Evolutionary conservation across 2,113 vertebrate species (phyloP).

Genomic region (Barbus barbus): DNA sequence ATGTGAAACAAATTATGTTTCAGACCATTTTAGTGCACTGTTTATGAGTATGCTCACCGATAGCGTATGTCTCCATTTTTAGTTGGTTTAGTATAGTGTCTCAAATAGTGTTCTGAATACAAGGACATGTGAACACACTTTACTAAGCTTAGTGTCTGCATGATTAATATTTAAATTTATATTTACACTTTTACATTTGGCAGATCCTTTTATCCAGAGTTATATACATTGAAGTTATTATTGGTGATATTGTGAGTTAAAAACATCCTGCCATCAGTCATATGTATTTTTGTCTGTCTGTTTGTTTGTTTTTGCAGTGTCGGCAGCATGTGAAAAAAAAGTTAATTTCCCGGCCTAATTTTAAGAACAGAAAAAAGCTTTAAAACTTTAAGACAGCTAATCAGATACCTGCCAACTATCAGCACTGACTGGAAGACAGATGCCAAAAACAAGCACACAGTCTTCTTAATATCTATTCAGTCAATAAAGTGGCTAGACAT

Average conservation of each 20-base stretch:
- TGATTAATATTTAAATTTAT: not conserved
- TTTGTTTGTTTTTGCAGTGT: not conserved
- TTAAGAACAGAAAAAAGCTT: not conserved
- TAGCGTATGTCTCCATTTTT: not conserved
- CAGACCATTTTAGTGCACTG: not conserved
- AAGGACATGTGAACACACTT: not conserved
- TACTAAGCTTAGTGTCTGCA: not conserved
- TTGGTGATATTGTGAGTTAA: not conserved
- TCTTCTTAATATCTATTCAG: not conserved
- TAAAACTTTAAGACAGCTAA: too few species aligned
- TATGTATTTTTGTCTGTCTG: not conserved
- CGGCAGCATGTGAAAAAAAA: not conserved
- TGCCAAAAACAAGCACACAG: not conserved
- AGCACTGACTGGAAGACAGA: not conserved
- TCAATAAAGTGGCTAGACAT: not conserved
- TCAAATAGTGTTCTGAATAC: not conserved
- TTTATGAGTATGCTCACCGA: not conserved
- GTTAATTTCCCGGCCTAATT: not conserved
- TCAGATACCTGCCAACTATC: not conserved
- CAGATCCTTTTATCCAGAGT: not conserved
- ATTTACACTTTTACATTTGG: not conserved
- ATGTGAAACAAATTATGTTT: slow-evolving; percentile 19
- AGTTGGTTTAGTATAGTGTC: not conserved
- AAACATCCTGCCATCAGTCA: not conserved
- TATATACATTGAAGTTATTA: not conserved